Base-by-base conservation (phyloP, 2,797 vertebrate species). In the Tachyglossus aculeatus region DNA sequence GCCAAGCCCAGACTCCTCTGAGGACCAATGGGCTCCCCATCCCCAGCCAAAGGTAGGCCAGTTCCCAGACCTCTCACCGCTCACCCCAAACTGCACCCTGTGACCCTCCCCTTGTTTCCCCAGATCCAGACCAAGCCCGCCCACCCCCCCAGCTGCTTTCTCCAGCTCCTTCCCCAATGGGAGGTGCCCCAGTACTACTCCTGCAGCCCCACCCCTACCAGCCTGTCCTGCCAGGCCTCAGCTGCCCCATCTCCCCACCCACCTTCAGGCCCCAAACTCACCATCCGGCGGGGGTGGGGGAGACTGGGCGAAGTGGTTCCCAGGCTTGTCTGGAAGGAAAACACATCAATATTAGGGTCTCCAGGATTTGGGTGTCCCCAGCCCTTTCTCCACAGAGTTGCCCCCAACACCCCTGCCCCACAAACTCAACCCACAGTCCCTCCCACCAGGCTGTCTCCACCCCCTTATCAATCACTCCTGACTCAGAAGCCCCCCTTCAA, bases 251-350 rank as follows among this genome's bases (percentile, higher is more conserved):
- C 1, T 36, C 21, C 21, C 54, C 62, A 9, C 19, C 50, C 74
- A 57, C 29, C 11, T 39, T 25, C n/a, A 10, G 1, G 16, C 3
- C 3, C 2, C 0, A 52, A 37, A 93, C 93, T 93, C 39, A 94
- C 93, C 93, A 76, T 94, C 93, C 25, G 86, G 87, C 1, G 90
- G 90, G 0, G 78, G 71, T 0, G 84, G 71, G 4, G 84, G 84
- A 0, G 83, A 86, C 57, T 89, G 86, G 0, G 90, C 87, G 43
- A 94, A 93, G 38, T 92, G 91, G 25, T 84, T 90, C 25, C 88
- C 92, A 22, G 92, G 93, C 65, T 94, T 94, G 79, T 94, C 93
- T 94, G 84, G 47, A 77, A 85, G 50, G 61, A 85, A 74, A 36
- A 64, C n/a, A 77, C 45, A 50, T 9, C 67, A 31, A 54, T 9